Conservation (phyloP, 2,113 vertebrate genomes). For the Alouatta palliata region DNA sequence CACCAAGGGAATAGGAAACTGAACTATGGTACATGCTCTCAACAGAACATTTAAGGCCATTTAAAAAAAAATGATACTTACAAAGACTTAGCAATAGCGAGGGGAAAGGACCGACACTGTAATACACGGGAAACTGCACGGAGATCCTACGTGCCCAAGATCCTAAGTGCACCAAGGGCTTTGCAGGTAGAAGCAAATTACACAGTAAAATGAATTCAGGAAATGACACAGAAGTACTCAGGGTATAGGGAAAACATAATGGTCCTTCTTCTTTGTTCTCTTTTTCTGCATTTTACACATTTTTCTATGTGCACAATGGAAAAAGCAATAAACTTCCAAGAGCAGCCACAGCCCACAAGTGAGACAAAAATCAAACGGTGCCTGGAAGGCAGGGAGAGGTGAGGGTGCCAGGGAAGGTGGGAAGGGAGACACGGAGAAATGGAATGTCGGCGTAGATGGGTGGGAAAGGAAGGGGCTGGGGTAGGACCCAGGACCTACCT, state of each 20-base stretch:
- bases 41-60: not conserved
- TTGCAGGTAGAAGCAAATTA: not conserved
- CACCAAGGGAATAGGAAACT: not conserved
- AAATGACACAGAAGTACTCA: not conserved
- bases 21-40: fast-evolving
- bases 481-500: constrained; percentile 83
- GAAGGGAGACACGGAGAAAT: not conserved
- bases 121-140: fast-evolving
- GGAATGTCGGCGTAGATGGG: fast-evolving
- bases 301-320: not conserved
- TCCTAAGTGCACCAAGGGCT: fast-evolving
- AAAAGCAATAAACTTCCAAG: not conserved
- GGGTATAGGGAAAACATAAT: not conserved
- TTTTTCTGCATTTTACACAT: not conserved
- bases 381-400: fast-evolving
- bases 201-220: not conserved
- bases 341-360: not conserved
- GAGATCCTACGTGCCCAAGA: fast-evolving
- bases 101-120: not conserved
- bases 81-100: not conserved
- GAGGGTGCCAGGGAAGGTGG: too few species aligned
- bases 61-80: not conserved
- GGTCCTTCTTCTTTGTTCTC: not conserved
- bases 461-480: fast-evolving
- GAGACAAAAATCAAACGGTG: fast-evolving